A percentile compares a stretch with the other conserved stretches of the same genome.
phyloP scores from a whole-genome alignment of 2,888 invertebrate species.

The Melinopterus prodromus region DNA sequence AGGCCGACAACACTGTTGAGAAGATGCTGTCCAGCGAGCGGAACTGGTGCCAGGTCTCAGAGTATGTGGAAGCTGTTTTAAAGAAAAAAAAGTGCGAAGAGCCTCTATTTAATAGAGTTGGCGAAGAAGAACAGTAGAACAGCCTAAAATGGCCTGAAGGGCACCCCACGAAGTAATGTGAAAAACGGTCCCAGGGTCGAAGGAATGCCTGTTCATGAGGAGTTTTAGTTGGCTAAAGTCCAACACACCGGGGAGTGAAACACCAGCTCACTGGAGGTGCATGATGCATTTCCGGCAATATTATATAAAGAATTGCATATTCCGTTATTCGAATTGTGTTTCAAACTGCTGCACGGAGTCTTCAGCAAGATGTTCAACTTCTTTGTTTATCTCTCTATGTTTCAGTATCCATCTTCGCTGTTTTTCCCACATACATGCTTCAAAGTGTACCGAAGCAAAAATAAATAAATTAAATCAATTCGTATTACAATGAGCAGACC shows the following conservation, averaged over 20 bases:
- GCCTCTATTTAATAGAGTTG: neutral
- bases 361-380: too few relatives aligned
- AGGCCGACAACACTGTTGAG: neutral
- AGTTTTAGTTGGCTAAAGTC: neutral
- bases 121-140: neutral
- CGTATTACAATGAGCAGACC: too few relatives aligned
- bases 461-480: too few relatives aligned
- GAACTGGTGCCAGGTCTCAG: constrained; percentile 10
- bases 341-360: too few relatives aligned
- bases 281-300: too few relatives aligned
- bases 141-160: neutral
- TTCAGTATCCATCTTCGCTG: too few relatives aligned
- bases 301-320: too few relatives aligned
- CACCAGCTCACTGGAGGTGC: neutral
- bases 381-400: too few relatives aligned
- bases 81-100: neutral
- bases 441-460: too few relatives aligned
- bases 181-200: neutral
- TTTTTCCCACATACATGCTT: too few relatives aligned
- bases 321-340: too few relatives aligned
- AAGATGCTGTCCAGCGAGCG: constrained; percentile 5
- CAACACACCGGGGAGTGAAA: neutral
- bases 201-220: neutral
- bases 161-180: constrained; percentile 7
- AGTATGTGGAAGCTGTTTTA: neutral